phyloP scores from a whole-genome alignment of 2,797 vertebrate species.

The Muraenolepis orangiensis region DNA sequence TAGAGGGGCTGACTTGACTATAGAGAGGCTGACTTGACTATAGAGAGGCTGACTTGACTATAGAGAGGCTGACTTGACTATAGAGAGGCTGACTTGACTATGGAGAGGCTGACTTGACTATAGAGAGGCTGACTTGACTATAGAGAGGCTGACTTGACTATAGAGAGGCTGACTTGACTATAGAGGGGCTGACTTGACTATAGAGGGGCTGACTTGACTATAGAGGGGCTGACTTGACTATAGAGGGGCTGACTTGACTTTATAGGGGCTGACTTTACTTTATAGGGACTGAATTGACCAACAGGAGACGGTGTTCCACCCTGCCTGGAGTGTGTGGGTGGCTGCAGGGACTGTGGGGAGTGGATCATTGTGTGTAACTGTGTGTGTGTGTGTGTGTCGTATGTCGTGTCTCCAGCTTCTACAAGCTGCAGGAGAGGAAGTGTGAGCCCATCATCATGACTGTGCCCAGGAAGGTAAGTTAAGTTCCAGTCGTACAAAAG shows the following conservation, averaged over 20 bases:
- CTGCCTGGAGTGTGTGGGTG: not conserved
- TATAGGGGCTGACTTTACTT: no score
- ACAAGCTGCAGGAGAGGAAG: constrained; percentile 95
- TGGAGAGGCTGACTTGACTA: not conserved
- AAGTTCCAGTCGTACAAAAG: not conserved
- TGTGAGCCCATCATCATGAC: constrained; percentile 99
- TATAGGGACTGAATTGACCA: constrained; percentile 46
- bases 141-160: not conserved
- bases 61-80: not conserved
- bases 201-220: not conserved
- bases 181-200: not conserved
- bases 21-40: not conserved
- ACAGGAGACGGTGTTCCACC: constrained; percentile 48
- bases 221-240: not conserved
- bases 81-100: not conserved
- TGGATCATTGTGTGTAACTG: not conserved
- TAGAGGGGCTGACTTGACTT: not conserved
- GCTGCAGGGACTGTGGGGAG: not conserved
- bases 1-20: not conserved
- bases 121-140: not conserved
- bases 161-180: not conserved
- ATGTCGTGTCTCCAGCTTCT: constrained; percentile 80
- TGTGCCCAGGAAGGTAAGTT: constrained; percentile 92
- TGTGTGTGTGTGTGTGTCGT: no score
- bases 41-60: no score